Evolutionary conservation across 2,113 vertebrate species (phyloP).

Genomic region (Centrocercus urophasianus): DNA sequence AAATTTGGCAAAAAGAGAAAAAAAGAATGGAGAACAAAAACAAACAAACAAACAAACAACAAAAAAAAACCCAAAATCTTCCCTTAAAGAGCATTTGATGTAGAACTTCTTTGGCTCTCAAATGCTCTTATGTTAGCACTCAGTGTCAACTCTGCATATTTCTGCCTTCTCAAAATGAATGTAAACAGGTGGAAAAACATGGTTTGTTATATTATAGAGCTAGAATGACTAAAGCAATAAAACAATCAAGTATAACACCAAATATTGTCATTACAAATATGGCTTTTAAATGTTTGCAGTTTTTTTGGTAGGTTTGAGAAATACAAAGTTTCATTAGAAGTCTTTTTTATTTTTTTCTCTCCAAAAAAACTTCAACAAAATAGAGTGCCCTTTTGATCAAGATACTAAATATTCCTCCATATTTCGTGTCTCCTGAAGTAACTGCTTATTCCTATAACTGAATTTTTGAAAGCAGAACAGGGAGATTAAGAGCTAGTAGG

Average conservation of each 20-base stretch:
- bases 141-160: background rate
- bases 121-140: background rate
- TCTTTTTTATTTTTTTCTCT: background rate
- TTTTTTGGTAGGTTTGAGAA: background rate
- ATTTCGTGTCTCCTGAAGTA: conserved; percentile 27
- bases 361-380: background rate
- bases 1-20: background rate
- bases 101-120: background rate
- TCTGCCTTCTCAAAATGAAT: background rate
- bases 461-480: conserved; percentile 62
- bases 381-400: background rate
- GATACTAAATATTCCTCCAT: background rate
- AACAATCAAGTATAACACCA: background rate
- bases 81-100: background rate
- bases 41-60: too few relatives aligned
- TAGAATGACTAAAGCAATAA: background rate
- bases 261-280: background rate
- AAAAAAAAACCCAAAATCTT: background rate
- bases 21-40: rapidly evolving
- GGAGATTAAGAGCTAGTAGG: conserved; percentile 65
- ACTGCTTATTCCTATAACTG: conserved; percentile 56
- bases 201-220: background rate
- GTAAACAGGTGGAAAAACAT: background rate
- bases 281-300: background rate
- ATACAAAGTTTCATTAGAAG: background rate